A percentile compares a stretch with the other conserved stretches of the same genome.
Evolutionary conservation across 2,888 invertebrate genomes (phyloP).

Genomic region (Dryadula phaetusa): DNA sequence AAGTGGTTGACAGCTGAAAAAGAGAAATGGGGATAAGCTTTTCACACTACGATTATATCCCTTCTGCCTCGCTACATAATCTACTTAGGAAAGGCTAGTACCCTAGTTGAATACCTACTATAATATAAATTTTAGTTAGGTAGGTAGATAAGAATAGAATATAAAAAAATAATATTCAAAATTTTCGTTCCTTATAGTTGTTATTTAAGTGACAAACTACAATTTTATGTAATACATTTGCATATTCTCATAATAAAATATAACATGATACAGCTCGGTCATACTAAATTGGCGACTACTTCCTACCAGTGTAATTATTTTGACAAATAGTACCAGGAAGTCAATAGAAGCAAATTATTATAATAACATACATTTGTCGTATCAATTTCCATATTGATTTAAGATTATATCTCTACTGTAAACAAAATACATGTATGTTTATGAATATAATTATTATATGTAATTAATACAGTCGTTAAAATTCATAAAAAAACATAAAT

Average conservation of each 20-base stretch:
- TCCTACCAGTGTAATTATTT: conserved; percentile 16
- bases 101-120: too few species aligned
- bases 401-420: not conserved
- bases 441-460: too few species aligned
- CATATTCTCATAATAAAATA: conserved; percentile 21
- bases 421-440: not conserved
- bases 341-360: conserved; percentile 5
- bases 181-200: too few species aligned
- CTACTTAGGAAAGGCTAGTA: too few species aligned
- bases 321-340: conserved; percentile 20
- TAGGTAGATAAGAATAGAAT: too few species aligned
- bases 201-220: conserved; percentile 5
- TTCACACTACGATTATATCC: too few species aligned
- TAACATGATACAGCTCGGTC: not conserved
- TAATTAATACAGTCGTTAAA: not conserved
- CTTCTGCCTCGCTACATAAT: too few species aligned
- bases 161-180: too few species aligned
- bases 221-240: conserved; percentile 11
- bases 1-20: too few species aligned
- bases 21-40: too few species aligned
- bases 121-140: too few species aligned
- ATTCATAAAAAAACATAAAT: too few species aligned
- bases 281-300: conserved; percentile 15
- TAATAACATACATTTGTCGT: not conserved
- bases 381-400: not conserved